These are phyloP conservation scores for Macquaria australasica DNA, from an alignment of 2,113 vertebrate genomes.

Conservation along the genomic window DNA sequence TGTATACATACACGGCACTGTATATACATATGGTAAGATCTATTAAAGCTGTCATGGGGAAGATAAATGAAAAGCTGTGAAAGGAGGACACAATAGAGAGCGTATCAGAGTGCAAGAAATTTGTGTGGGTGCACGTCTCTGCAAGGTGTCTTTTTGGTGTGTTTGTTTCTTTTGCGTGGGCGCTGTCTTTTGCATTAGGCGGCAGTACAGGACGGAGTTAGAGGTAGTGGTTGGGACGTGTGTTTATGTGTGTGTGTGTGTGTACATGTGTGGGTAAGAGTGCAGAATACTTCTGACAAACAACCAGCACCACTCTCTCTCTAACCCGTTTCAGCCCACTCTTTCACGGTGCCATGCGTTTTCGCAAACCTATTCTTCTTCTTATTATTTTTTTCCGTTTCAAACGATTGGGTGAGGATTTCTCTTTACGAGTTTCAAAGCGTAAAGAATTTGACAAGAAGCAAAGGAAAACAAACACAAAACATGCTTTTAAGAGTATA, in stretches of 20 bases:
- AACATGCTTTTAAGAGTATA: background rate
- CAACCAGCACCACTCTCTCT: conserved; percentile 48
- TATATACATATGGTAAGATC: conserved; percentile 39
- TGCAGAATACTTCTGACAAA: conserved; percentile 61
- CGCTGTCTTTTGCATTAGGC: conserved; percentile 75
- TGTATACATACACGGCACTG: conserved; percentile 8
- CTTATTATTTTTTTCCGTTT: background rate
- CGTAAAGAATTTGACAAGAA: background rate
- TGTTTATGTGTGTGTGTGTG: conserved; percentile 32
- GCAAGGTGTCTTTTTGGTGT: conserved; percentile 74
- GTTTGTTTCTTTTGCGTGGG: conserved; percentile 72
- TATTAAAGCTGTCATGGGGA: conserved; percentile 50
- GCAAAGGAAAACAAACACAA: background rate
- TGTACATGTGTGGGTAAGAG: conserved; percentile 46
- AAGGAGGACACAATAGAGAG: conserved; percentile 73
- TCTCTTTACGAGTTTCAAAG: background rate
- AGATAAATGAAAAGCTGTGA: conserved; percentile 69
- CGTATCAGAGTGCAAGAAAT: conserved; percentile 64
- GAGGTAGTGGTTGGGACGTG: conserved; percentile 64
- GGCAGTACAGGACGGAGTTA: conserved; percentile 66
- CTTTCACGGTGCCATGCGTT: background rate
- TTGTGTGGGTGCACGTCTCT: conserved; percentile 80
- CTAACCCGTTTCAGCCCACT: conserved; percentile 29
- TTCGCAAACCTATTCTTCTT: background rate
- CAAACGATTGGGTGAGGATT: background rate